Percentiles rank a stretch among this genome's conserved stretches.
Evolutionary conservation across 1,140 invertebrate species (phyloP).

Genomic region (Micrasema longulum): DNA sequence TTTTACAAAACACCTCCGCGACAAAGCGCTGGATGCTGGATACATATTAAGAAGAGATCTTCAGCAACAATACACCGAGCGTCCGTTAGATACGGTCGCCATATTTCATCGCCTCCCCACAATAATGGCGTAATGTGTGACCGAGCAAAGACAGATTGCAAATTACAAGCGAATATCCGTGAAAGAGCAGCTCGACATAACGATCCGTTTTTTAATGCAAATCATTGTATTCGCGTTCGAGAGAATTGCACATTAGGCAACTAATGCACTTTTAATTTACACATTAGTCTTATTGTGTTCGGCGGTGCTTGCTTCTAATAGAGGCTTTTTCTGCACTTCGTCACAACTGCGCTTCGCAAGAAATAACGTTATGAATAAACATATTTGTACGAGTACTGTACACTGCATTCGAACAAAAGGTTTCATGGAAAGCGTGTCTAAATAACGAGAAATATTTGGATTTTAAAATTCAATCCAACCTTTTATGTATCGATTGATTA

Average conservation of each 20-base stretch:
- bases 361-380: neutral
- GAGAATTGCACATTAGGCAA: constrained; percentile 50
- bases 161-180: constrained; percentile 50
- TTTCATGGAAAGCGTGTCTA: no score
- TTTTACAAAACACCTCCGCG: constrained; percentile 22
- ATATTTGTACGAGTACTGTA: no score
- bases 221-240: constrained; percentile 36
- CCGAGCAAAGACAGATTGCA: constrained; percentile 54
- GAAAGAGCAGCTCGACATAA: constrained; percentile 47
- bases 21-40: constrained; percentile 30
- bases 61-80: constrained; percentile 20
- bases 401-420: no score
- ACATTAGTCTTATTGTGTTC: constrained; percentile 45
- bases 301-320: neutral
- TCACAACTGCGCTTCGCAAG: neutral
- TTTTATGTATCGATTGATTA: no score
- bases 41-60: constrained; percentile 14
- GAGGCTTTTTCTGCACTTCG: constrained; percentile 19
- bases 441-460: no score
- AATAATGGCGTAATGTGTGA: constrained; percentile 54
- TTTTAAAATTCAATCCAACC: no score
- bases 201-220: constrained; percentile 52
- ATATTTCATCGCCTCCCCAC: constrained; percentile 45
- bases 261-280: constrained; percentile 54
- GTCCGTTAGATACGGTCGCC: constrained; percentile 33